Evolutionary conservation across 2,113 vertebrate species (phyloP), one percentile per base, ranked within the genome.

Genomic region (Tautogolabrus adspersus): DNA sequence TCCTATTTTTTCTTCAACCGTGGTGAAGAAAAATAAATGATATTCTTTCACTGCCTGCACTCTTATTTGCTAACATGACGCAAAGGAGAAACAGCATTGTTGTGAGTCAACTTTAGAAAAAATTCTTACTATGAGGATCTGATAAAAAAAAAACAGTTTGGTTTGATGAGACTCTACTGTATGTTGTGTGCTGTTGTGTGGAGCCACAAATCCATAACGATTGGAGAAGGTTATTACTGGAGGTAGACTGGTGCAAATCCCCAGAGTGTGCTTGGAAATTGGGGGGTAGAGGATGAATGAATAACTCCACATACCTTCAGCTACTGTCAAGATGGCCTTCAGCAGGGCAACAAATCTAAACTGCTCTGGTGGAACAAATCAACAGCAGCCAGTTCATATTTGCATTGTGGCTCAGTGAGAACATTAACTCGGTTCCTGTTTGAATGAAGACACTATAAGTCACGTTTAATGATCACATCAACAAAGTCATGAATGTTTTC

Each of bases 301-400:
- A 38, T 66, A 54, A 54, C 19, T 60, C 30, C 30, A 52, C 60
- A 72, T 55, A 72, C 46, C 40, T 61, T 71, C 47, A 44, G 38
- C 44, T 38, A 30, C 46, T 71, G 59, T 81, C 66, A 70, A 81
- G 66, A 66, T 75, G 70, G 56, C 66, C 47, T 60, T 72, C 76
- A 79, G 61, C 37, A 22, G 40, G 19, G 47, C 57, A 59, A 52
- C 22, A 23, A 54, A 13, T 10, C 54, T 23, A 11, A 46, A 11
- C 47, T 55, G 56, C n/a, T 21, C 38, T 21, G 6, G 38, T 30
- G 8, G 40, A 73, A 16, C 23, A 51, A 16, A 21, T 57, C 63
- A 30, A 65, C 4, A 16, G 26, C 40, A 38, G 37, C 19, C 5
- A 23, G 38, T 68, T n/a, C 40, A 71, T 61, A 26, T 55, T 55